Evolutionary conservation across 2,888 invertebrate species (phyloP), one percentile per base, ranked within the genome.

Genomic region (Molorchus minor): DNA sequence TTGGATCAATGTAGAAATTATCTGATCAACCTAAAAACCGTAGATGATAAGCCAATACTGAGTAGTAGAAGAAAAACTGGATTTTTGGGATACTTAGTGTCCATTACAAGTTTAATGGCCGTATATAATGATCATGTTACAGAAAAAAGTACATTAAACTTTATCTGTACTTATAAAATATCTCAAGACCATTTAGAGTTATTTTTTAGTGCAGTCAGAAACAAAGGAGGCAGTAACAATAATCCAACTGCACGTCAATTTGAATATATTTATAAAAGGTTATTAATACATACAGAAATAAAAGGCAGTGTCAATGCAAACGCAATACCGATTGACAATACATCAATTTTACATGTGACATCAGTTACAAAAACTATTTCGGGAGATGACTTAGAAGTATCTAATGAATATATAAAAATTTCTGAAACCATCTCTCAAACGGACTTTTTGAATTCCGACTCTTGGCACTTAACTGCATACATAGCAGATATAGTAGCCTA

Each of bases 131-230:
- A 30, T 17, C 16, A 12, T 40, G 10, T 15, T 40, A 5, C 16
- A 40, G 16, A 40, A 40, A 15, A 15, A 8, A 5, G 19, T 10
- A 47, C 2, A 10, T 30, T 47, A 15, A 47, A 47, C 5, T 47
- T 20, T 35, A 0, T 51, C 17, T 20, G 36, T 2, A 12, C 13
- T 1, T 51, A 51, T 2, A 40, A 38, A 19, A n/a, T n/a, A n/a
- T n/a, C n/a, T n/a, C n/a, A n/a, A n/a, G n/a, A n/a, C n/a, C n/a
- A n/a, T n/a, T n/a, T 51, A 10, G 38, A 51, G 40, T 38, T 17
- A 25, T 38, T 51, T 17, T 40, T 38, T 15, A 51, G 51, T 40
- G 8, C 15, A 29, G 25, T 51, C 1, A 51, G 51, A 29, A 51
- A 40, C 19, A 13, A n/a, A 17, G 16, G 17, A 16, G 25, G 40